These are phyloP conservation scores for Oryzias melastigma DNA, from an alignment of 2,113 vertebrate species.

Conservation along the genomic window DNA sequence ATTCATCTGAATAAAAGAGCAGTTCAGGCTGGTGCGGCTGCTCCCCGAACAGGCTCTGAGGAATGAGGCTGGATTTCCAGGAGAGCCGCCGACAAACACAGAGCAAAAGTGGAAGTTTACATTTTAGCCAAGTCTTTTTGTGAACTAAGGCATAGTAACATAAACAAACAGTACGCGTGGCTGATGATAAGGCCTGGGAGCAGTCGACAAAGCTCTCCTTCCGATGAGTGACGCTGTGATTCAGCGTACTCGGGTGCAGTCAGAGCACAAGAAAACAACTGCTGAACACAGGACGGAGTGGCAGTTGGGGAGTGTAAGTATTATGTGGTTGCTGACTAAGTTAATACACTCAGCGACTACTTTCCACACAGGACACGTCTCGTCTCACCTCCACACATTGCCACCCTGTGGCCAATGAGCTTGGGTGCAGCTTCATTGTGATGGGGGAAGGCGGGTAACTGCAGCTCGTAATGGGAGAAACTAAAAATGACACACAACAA, in stretches of 20 bases:
- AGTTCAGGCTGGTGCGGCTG: conserved; percentile 51
- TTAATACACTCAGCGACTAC: conserved; percentile 58
- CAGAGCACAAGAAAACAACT: background rate
- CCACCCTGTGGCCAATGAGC: conserved; percentile 72
- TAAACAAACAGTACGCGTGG: conserved; percentile 61
- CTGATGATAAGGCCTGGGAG: conserved; percentile 37
- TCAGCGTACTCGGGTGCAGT: conserved; percentile 20
- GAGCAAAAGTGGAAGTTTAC: conserved; percentile 68
- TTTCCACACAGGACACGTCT: conserved; percentile 59
- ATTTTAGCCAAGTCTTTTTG: conserved; percentile 64
- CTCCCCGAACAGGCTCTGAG: conserved; percentile 49
- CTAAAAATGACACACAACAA: conserved; percentile 19
- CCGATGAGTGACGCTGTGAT: conserved; percentile 27
- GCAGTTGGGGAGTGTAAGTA: conserved; percentile 57
- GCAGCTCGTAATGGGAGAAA: conserved; percentile 21
- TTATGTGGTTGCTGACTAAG: conserved; percentile 59
- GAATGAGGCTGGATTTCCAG: conserved; percentile 58
- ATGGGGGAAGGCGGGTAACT: background rate
- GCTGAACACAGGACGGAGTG: conserved; percentile 23
- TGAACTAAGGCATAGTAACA: conserved; percentile 58
- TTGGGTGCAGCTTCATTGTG: conserved; percentile 45
- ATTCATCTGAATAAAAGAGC: conserved; percentile 72
- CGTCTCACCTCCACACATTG: conserved; percentile 64
- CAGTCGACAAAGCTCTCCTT: conserved; percentile 24
- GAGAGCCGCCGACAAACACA: conserved; percentile 32